A percentile compares a stretch with the other conserved stretches of the same genome.
phyloP scores from a whole-genome alignment of 1,140 invertebrate species.

The Pseudomyrmex flavicornis region DNA sequence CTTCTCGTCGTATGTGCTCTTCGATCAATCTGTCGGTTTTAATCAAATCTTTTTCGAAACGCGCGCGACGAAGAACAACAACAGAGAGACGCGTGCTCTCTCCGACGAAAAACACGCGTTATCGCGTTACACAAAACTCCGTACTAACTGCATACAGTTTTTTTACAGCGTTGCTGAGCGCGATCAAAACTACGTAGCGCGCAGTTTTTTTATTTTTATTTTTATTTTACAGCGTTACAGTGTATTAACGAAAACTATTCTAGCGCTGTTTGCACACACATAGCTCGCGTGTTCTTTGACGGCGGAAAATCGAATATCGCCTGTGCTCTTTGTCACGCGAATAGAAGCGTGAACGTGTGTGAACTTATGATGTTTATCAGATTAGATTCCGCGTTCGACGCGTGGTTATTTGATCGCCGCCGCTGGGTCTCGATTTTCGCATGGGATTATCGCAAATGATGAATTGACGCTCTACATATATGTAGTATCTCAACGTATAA shows the following conservation, averaged over 20 bases:
- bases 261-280: constrained; percentile 3
- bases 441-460: constrained; percentile 14
- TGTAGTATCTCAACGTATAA: not conserved
- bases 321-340: not conserved
- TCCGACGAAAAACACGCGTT: constrained; percentile 34
- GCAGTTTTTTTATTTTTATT: not conserved
- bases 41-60: constrained; percentile 21
- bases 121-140: constrained; percentile 13
- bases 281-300: constrained; percentile 4
- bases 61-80: not conserved
- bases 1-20: not conserved
- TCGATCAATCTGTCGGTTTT: constrained; percentile 36
- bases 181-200: constrained; percentile 29
- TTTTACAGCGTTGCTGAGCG: not conserved
- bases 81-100: not conserved
- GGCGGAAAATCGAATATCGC: constrained; percentile 1
- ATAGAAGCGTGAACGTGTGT: not conserved
- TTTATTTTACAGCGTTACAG: constrained; percentile 4
- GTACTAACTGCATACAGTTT: constrained; percentile 14
- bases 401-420: constrained; percentile 13
- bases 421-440: constrained; percentile 21
- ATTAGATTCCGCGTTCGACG: constrained; percentile 12
- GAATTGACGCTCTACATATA: not conserved
- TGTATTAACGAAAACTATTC: not conserved
- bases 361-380: constrained; percentile 36